Evolutionary conservation across 2,888 invertebrate genomes (phyloP).

Genomic region (Tetragonula carbonaria): DNA sequence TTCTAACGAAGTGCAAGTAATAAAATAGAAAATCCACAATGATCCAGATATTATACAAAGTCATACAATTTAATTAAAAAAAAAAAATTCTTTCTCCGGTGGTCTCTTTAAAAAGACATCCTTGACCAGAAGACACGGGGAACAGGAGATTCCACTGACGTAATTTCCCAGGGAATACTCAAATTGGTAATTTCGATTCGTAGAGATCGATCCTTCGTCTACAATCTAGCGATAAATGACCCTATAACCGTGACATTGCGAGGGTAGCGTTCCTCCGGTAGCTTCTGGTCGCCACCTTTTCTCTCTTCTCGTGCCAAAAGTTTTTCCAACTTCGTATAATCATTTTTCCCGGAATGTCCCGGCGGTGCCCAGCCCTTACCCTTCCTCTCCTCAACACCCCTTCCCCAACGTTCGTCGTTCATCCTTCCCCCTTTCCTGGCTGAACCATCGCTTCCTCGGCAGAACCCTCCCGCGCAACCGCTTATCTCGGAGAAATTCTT

Average conservation of each 20-base stretch:
- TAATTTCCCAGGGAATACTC: neutral
- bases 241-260: conserved; percentile 67
- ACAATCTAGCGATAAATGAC: conserved; percentile 69
- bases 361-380: conserved; percentile 61
- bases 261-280: conserved; percentile 60
- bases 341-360: conserved; percentile 79
- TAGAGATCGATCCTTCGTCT: conserved; percentile 35
- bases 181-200: conserved; percentile 36
- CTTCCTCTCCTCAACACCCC: conserved; percentile 8
- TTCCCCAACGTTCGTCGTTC: conserved; percentile 12
- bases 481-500: conserved; percentile 78
- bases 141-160: neutral
- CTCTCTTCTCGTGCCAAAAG: conserved; percentile 66
- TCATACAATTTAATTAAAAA: too few relatives aligned
- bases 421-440: neutral
- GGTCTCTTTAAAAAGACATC: neutral
- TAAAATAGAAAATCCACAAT: too few relatives aligned
- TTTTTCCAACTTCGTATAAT: conserved; percentile 80
- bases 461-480: conserved; percentile 59
- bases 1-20: too few relatives aligned
- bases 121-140: too few relatives aligned
- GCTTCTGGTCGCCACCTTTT: conserved; percentile 53
- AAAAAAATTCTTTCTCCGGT: too few relatives aligned
- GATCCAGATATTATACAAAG: too few relatives aligned
- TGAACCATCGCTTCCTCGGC: conserved; percentile 50